Evolutionary conservation across 2,113 vertebrate species (phyloP).

Genomic region (Oncorhynchus mykiss): DNA sequence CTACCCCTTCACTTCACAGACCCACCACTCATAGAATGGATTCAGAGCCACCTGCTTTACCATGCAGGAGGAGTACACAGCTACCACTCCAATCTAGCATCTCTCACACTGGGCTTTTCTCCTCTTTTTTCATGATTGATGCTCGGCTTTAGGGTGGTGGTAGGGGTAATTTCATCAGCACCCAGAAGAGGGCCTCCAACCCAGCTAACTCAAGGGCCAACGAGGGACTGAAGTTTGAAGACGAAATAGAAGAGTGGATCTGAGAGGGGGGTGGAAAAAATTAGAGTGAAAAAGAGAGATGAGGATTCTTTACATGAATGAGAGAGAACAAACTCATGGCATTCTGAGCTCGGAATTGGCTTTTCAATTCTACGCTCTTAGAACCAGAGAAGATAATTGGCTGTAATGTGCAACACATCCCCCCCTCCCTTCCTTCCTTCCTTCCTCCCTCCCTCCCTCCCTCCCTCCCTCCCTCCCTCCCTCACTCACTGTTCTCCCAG

Average conservation of each 20-base stretch:
- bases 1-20: background rate
- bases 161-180: background rate
- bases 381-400: slow-evolving; percentile 49
- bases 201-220: background rate
- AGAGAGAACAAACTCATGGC: slow-evolving; percentile 54
- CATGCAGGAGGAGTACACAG: background rate
- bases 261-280: slow-evolving; percentile 44
- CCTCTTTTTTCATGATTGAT: slow-evolving; percentile 20
- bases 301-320: slow-evolving; percentile 31
- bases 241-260: slow-evolving; percentile 33
- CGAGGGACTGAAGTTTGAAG: background rate
- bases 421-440: slow-evolving; percentile 42
- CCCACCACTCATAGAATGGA: background rate
- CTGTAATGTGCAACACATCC: slow-evolving; percentile 50
- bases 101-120: background rate
- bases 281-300: slow-evolving; percentile 42
- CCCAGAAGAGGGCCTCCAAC: background rate
- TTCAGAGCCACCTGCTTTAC: background rate
- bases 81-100: slow-evolving; percentile 11
- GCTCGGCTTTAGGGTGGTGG: slow-evolving; percentile 26
- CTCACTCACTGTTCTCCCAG: slow-evolving; percentile 36
- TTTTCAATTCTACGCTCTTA: slow-evolving; percentile 50
- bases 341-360: slow-evolving; percentile 50
- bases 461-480: slow-evolving; percentile 38
- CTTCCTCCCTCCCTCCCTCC: slow-evolving; percentile 43